Evolutionary conservation across 1,140 invertebrate genomes (phyloP), one percentile per base, ranked within the genome.

Genomic region (Dendroctonus valens): DNA sequence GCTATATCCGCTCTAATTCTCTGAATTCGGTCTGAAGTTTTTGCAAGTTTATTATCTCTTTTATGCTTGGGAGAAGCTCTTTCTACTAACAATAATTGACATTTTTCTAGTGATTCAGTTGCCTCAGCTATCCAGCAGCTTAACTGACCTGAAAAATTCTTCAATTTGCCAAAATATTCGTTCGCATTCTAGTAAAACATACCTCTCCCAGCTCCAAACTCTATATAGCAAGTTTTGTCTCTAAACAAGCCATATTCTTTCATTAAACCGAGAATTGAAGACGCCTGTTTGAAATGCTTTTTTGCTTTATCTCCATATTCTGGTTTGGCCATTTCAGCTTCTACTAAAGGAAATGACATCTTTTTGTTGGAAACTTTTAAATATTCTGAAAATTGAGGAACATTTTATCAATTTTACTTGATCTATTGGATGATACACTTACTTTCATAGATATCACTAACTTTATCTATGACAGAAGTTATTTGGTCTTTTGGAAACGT

Each of bases 141-240:
- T 14, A 93, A 74, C 69, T 87, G 85, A 26, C 89, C 88, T 89
- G 73, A 14, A 60, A 37, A 79, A 3, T 26, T 26, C 26, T 26
- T 26, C 1, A 26, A 26, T 26, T 26, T 26, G 1, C 50, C 76
- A 70, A 72, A 64, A 65, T 52, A 15, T 60, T 52, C 8, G 41
- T 53, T 52, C 6, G 59, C 12, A 41, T 55, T 41, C 8, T 40
- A 9, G 37, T 65, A 46, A 64, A 59, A 65, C 41, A 74, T 79
- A 84, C 91, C 92, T 85, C 89, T 91, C n/a, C 93, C 92, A 37
- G 92, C 91, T 7, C 93, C 92, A 77, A 94, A 89, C 78, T 96
- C 93, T 58, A 94, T 85, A 74, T 85, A 93, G 76, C 88, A 89
- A 0, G 86, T 88, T 58, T 83, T 72, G 5, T 84, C 75, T 15